These are phyloP conservation scores for Tetrax tetrax DNA, from an alignment of 2,113 vertebrate species.

Conservation along the genomic window DNA sequence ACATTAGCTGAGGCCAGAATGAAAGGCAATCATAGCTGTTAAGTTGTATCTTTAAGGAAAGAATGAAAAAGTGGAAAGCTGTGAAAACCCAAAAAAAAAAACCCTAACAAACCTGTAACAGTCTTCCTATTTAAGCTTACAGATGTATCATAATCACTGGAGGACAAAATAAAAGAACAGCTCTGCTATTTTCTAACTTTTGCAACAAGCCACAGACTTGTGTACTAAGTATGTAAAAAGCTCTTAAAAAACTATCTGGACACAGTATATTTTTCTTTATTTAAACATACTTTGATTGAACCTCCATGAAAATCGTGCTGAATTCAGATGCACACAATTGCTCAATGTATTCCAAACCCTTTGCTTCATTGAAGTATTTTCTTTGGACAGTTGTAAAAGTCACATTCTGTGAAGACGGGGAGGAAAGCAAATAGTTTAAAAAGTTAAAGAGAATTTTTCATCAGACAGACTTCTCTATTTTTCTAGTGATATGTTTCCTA, in stretches of 20 bases:
- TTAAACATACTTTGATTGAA: conserved; percentile 89
- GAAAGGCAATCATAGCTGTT: background rate
- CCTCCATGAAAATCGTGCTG: conserved; percentile 90
- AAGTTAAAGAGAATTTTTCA: background rate
- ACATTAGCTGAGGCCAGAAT: background rate
- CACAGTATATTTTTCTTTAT: background rate
- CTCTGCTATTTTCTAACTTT: background rate
- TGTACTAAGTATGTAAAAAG: background rate
- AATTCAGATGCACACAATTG: conserved; percentile 92
- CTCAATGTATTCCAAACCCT: conserved; percentile 93
- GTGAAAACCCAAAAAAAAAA: background rate
- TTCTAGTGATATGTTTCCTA: background rate
- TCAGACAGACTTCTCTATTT: background rate
- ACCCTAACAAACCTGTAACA: background rate
- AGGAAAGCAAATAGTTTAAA: background rate
- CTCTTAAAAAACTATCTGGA: background rate
- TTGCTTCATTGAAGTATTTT: conserved; percentile 97
- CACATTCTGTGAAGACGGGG: conserved; percentile 78
- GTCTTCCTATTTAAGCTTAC: background rate
- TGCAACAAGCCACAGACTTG: background rate
- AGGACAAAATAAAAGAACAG: background rate
- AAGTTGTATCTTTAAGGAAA: background rate
- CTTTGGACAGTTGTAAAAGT: conserved; percentile 90
- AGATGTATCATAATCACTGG: background rate
- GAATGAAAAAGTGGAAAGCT: background rate